Conservation (phyloP, 2,888 invertebrate genomes). For the Synergus gifuensis region DNA sequence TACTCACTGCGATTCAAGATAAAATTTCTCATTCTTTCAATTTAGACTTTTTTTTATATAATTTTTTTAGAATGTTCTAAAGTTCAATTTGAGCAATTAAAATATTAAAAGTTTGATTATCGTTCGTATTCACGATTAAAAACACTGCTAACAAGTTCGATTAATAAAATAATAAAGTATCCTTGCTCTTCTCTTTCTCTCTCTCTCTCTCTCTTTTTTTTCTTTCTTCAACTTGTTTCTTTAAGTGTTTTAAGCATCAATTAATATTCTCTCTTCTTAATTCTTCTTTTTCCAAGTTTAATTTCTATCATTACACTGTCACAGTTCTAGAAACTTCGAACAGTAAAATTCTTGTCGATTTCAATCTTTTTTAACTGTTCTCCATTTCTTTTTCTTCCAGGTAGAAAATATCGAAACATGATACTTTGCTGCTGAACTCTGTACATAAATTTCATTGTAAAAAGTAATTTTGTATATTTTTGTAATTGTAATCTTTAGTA, state of each 20-base stretch:
- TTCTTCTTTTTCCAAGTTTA: slow-evolving; percentile 52
- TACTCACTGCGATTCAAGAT: neutral
- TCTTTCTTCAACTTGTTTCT: slow-evolving; percentile 16
- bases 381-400: slow-evolving; percentile 50
- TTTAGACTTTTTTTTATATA: neutral
- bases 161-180: neutral
- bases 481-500: slow-evolving; percentile 59
- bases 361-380: slow-evolving; percentile 18
- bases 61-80: neutral
- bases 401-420: slow-evolving; percentile 56
- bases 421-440: slow-evolving; percentile 48
- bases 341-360: neutral
- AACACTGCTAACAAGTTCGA: neutral
- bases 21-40: neutral
- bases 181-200: neutral
- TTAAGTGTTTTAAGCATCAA: slow-evolving; percentile 31
- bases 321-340: neutral
- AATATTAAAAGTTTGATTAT: neutral
- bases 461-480: slow-evolving; percentile 27
- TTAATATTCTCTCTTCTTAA: slow-evolving; percentile 52
- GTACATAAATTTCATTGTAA: slow-evolving; percentile 32
- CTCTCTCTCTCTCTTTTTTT: neutral
- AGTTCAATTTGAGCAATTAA: neutral
- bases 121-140: neutral
- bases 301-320: neutral